Evolutionary conservation across 2,888 invertebrate species (phyloP).

Genomic region (Onthophagus sagittarius): DNA sequence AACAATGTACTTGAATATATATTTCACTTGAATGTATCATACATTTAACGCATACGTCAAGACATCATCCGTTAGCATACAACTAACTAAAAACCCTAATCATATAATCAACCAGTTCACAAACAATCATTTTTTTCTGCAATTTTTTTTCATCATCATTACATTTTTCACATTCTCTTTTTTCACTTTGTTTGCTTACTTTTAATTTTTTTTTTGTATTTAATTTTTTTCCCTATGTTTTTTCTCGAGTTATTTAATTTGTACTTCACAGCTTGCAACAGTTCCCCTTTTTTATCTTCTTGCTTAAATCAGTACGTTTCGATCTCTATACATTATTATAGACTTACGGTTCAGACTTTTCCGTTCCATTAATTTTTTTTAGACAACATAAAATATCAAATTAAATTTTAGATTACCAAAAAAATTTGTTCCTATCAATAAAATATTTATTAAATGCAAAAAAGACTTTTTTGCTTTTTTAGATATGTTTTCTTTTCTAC

Average conservation of each 20-base stretch:
- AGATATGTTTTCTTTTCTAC: not conserved
- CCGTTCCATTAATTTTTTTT: not conserved
- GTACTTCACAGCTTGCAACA: conserved; percentile 31
- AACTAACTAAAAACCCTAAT: not conserved
- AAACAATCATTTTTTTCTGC: not conserved
- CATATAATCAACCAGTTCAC: not conserved
- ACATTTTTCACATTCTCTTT: conserved; percentile 6
- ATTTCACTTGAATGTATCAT: conserved; percentile 35
- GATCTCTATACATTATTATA: not conserved
- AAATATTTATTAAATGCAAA: not conserved
- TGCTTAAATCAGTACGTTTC: not conserved
- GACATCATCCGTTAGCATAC: conserved; percentile 18
- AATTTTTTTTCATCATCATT: not conserved
- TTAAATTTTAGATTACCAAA: not conserved
- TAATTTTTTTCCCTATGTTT: not conserved
- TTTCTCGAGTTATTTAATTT: conserved; percentile 33
- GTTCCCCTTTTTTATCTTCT: not conserved
- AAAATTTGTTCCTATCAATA: too few species aligned
- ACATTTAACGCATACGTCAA: conserved; percentile 45
- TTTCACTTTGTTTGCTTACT: not conserved
- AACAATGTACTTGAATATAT: conserved; percentile 24
- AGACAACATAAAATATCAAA: not conserved
- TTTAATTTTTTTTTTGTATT: conserved; percentile 32
- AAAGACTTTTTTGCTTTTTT: not conserved
- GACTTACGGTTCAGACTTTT: not conserved